These are phyloP conservation scores for Euproctis similis DNA, from an alignment of 2,888 invertebrate genomes.

Conservation along the genomic window DNA sequence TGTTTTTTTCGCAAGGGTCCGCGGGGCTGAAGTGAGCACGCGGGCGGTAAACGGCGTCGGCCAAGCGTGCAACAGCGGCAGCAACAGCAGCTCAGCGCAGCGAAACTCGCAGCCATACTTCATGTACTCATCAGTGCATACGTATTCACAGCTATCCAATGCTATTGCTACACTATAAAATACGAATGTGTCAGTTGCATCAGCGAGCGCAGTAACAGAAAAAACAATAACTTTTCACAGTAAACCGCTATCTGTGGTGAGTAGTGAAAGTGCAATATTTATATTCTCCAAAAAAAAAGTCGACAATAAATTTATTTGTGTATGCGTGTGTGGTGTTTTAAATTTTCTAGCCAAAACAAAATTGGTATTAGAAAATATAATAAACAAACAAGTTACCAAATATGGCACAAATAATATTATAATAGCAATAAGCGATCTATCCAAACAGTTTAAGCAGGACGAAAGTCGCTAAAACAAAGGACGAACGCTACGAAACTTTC, in stretches of 20 bases:
- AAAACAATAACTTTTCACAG: constrained; percentile 2
- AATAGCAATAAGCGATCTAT: constrained; percentile 20
- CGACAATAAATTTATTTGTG: too few species aligned
- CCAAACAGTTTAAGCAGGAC: constrained; percentile 53
- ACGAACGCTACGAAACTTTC: constrained; percentile 66
- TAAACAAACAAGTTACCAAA: constrained; percentile 12
- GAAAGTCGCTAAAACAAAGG: constrained; percentile 61
- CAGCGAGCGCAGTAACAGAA: too few species aligned
- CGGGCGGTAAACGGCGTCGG: constrained; percentile 51
- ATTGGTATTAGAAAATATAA: constrained; percentile 1
- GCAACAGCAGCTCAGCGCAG: constrained; percentile 52
- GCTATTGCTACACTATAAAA: constrained; percentile 27
- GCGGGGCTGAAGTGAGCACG: constrained; percentile 53
- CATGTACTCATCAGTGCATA: constrained; percentile 32
- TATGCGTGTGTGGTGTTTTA: too few species aligned
- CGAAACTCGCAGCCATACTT: constrained; percentile 49
- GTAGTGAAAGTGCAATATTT: constrained; percentile 8
- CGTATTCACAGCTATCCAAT: constrained; percentile 32
- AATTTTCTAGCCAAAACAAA: too few species aligned
- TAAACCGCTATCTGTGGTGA: not conserved
- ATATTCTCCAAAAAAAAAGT: not conserved
- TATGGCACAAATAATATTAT: constrained; percentile 11
- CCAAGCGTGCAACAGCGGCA: constrained; percentile 68
- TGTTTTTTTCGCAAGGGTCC: constrained; percentile 74
- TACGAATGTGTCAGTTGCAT: too few species aligned